These are phyloP conservation scores for Halocaridina rubra DNA, from an alignment of 2,888 invertebrate species.

Conservation along the genomic window DNA sequence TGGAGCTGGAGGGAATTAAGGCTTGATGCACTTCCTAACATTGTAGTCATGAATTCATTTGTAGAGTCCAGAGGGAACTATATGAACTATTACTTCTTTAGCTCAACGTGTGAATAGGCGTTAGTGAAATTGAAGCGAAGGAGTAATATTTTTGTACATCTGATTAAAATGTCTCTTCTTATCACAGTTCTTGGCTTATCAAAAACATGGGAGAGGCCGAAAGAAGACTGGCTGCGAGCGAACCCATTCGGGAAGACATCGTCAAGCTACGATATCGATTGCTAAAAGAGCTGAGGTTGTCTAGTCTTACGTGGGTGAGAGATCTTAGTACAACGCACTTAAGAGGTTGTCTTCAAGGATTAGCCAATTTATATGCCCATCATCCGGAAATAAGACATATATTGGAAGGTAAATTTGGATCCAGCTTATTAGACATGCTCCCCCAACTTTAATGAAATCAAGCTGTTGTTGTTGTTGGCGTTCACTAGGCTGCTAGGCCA, in stretches of 20 bases:
- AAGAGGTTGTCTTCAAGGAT: conserved; percentile 88
- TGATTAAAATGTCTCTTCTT: background rate
- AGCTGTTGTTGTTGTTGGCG: too few species aligned
- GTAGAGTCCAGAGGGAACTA: too few species aligned
- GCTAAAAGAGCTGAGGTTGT: conserved; percentile 65
- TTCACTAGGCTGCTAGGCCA: too few species aligned
- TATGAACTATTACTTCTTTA: too few species aligned
- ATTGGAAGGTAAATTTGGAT: conserved; percentile 51
- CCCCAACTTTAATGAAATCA: too few species aligned
- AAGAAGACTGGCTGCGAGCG: conserved; percentile 44
- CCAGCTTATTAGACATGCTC: too few species aligned
- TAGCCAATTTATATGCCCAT: conserved; percentile 80
- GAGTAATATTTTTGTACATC: background rate
- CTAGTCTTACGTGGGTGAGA: conserved; percentile 66
- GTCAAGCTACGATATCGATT: conserved; percentile 31
- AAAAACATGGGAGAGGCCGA: conserved; percentile 63
- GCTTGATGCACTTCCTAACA: too few species aligned
- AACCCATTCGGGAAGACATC: conserved; percentile 59
- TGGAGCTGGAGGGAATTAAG: too few species aligned
- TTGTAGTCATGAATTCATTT: too few species aligned
- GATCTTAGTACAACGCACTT: conserved; percentile 77
- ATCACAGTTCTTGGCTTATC: conserved; percentile 58
- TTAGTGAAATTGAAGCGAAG: too few species aligned
- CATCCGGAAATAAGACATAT: conserved; percentile 77
- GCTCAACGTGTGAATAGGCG: too few species aligned